Evolutionary conservation across 2,113 vertebrate genomes (phyloP), one percentile per base, ranked within the genome.

Genomic region (Brachionichthys hirsutus): DNA sequence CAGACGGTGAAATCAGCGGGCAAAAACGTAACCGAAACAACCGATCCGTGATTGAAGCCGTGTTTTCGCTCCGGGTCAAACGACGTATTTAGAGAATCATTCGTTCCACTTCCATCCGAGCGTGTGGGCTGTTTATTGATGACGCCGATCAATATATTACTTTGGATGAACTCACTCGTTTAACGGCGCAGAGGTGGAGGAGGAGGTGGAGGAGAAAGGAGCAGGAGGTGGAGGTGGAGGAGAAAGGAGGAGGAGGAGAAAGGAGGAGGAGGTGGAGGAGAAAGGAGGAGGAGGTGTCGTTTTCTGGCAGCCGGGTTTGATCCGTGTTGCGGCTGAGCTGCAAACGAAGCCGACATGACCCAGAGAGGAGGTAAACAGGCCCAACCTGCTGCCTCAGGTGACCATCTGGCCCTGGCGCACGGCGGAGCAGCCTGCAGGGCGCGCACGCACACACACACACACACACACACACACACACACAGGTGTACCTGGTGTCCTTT

Each of bases 351-450:
- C 89, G 90, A 89, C 86, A 85, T 86, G 88, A 91, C 88, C 91
- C 89, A 73, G 77, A 87, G 80, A 85, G 86, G 86, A 89, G 88
- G 88, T 90, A 91, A 90, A 90, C 89, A 89, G 85, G 86, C 85
- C 76, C 85, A 89, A 86, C 85, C 88, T 89, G 88, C 84, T 90
- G 89, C 91, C 88, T 86, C 79, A 67, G 90, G 90, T 90, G 84
- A 85, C 90, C 90, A 92, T 91, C 87, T 91, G 91, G 90, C 76
- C 85, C 75, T 67, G 84, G 85, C 84, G 88, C 87, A 75, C 73
- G 73, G 81, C 69, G 77, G 75, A 78, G n/a, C 80, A 78, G 80
- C 83, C 89, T 67, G 80, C 71, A 83, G 80, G 69, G 73, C 34
- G 61, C 63, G 54, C 68, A 16, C 60, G 58, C 1, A 10, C 56